phyloP scores from a whole-genome alignment of 2,113 vertebrate genomes.

The human (Homo sapiens) region DNA sequence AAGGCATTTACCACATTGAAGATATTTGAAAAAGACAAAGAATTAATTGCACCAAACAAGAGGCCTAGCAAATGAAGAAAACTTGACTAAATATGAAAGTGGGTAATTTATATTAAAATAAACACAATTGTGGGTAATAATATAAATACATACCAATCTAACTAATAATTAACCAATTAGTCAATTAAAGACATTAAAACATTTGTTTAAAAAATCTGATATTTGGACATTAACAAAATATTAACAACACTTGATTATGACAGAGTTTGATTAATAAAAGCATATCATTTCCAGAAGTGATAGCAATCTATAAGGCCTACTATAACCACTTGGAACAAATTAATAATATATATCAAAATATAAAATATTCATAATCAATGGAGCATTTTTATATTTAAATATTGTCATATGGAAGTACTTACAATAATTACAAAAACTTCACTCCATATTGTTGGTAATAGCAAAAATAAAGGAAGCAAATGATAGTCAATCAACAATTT shows the following conservation, averaged over 20 bases:
- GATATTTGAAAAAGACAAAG: neutral
- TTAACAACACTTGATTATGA: neutral
- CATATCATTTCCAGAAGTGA: neutral
- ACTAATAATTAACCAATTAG: neutral
- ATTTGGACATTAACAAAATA: neutral
- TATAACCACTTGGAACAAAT: neutral
- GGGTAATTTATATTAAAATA: neutral
- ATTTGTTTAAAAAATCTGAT: neutral
- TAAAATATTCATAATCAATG: neutral
- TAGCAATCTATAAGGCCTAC: neutral
- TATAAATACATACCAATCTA: neutral
- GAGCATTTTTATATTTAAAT: neutral
- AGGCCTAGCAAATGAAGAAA: neutral
- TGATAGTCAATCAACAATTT: neutral
- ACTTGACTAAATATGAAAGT: neutral
- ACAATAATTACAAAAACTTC: neutral
- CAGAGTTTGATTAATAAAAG: neutral
- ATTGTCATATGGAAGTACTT: neutral
- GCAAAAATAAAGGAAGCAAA: neutral
- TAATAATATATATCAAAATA: neutral
- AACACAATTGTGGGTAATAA: neutral
- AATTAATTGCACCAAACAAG: neutral
- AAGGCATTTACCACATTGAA: neutral
- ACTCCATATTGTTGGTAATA: neutral
- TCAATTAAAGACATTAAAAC: neutral